Base-by-base conservation (phyloP, 2,888 invertebrate genomes). In the Spodoptera littoralis region DNA sequence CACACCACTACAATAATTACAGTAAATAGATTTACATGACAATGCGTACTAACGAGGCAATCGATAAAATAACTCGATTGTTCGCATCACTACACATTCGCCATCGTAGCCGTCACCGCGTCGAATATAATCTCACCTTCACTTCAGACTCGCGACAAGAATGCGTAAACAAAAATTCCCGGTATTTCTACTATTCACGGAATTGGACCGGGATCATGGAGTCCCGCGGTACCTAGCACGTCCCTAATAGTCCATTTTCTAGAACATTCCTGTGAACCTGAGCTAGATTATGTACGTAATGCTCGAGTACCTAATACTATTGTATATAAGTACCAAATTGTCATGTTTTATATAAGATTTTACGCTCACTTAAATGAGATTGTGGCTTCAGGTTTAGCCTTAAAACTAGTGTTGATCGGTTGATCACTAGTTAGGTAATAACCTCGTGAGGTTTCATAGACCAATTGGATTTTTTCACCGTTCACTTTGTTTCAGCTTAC, bases 111-210 rank as follows among this genome's bases (percentile, higher is more conserved):
- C 65, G 70, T 70, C 74, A 74, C 69, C 72, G 60, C 50, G 74
- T 65, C 77, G 56, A 83, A 82, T 84, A 83, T 85, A 82, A 83
- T 83, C 76, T 70, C 82, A 86, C 86, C 85, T 88, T 86, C 81
- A 86, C 85, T 85, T 80, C 77, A 71, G 76, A 70, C 81, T 79
- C 72, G 71, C 80, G 79, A 70, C 62, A 65, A 77, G 84, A 85
- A 86, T 86, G 84, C 81, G 87, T 87, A 89, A 90, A 90, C 88
- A 88, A 90, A 89, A 86, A 88, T 87, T 77, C 82, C 60, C 54
- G 82, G 76, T 76, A 87, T 76, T 65, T 57, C 71, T 66, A 61
- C 60, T 65, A 80, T 80, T 68, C 83, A 71, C 74, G 73, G 74
- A 73, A 79, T 77, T 70, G 65, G 69, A 57, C 70, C 65, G 68